Evolutionary conservation across 92 coral and sea anemone species (phyloP), one percentile per base, ranked within the genome.

Genomic region (Porites evermanni): DNA sequence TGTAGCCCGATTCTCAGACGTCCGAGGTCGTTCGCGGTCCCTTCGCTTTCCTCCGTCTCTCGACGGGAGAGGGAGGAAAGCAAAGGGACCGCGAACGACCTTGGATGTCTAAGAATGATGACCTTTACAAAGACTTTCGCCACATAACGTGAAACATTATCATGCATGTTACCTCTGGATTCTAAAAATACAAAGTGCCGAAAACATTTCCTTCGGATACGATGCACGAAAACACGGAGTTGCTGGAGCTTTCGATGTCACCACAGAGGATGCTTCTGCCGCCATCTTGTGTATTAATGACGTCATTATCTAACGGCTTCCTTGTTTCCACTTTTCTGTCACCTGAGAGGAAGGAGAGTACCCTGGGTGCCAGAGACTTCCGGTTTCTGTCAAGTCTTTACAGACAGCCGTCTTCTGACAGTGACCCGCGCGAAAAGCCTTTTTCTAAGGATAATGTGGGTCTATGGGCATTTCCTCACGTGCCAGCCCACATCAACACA

Each of bases 161-260:
- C 44, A 19, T 44, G 20, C 3, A n/a, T 14, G 58, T 24, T 70
- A 81, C 86, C 86, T 81, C 78, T 81, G 75, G 53, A 81, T 81
- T 69, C 86, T 81, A 24, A 81, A 81, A 70, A 81, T 74, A 20
- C 86, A 81, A 81, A 81, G 86, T 56, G 86, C 86, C 17, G 86
- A 81, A 70, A 81, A 71, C 67, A 9, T 81, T 32, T 23, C 78
- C 50, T 64, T 81, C 8, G 86, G 86, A 70, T 81, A 74, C 51
- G 64, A 38, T 3, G 78, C 16, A 9, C 7, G 38, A 6, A 53
- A 53, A 14, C 63, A 53, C 24, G 78, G 64, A 52, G 67, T 61
- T 70, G 58, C 9, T 5, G 78, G 86, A 19, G 86, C 51, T 80
- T 67, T 23, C 11, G 84, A 23, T 21, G 64, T 5, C 64, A 67